Conservation (phyloP, 1,140 invertebrate species). For the Bombus fervidus region DNA sequence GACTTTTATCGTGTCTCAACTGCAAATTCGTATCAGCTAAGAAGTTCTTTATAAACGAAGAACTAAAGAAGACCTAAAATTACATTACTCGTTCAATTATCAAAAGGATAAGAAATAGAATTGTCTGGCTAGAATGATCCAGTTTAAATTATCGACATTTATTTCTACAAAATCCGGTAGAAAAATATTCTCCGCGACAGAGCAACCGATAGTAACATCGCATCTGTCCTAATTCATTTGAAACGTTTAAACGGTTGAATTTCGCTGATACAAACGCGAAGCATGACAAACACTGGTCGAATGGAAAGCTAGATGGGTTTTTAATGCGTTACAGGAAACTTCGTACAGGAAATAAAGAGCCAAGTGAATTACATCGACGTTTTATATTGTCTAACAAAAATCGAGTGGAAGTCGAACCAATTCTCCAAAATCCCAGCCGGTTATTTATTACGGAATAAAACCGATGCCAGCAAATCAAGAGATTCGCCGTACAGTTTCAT, state of each 20-base stretch:
- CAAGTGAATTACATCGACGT: conserved; percentile 3
- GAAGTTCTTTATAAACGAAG: too few species aligned
- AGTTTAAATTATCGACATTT: not conserved
- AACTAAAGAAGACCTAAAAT: not conserved
- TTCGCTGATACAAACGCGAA: not conserved
- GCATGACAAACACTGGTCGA: not conserved
- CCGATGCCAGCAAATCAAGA: conserved; percentile 2
- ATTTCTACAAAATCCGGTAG: not conserved
- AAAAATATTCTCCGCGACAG: not conserved
- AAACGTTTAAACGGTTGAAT: not conserved
- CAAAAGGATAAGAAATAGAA: not conserved
- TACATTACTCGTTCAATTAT: not conserved
- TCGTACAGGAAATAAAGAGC: not conserved
- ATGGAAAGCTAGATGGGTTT: not conserved
- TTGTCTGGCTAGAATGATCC: not conserved
- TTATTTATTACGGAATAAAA: conserved; percentile 21
- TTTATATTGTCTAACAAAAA: conserved; percentile 17
- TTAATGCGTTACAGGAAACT: conserved; percentile 12
- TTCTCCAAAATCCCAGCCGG: conserved; percentile 9
- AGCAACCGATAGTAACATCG: not conserved
- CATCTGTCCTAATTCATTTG: not conserved
- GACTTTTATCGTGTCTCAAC: not conserved
- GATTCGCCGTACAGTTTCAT: not conserved
- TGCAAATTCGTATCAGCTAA: too few species aligned
- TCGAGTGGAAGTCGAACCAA: conserved; percentile 13